Evolutionary conservation across 2,797 vertebrate species (phyloP).

Genomic region (Mus caroli): DNA sequence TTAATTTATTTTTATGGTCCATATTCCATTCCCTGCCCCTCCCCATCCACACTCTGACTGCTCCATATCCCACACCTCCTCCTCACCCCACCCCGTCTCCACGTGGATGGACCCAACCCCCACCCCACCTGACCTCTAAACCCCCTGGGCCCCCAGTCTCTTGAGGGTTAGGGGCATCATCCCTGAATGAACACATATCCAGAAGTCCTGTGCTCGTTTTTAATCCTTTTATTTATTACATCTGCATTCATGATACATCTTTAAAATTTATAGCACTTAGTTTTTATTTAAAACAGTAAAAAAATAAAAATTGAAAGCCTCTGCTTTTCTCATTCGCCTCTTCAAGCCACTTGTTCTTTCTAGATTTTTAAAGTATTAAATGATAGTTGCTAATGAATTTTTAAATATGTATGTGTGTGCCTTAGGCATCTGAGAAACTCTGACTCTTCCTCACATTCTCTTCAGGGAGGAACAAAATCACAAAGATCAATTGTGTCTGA

Average conservation of each 20-base stretch:
- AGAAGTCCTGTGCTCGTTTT: not conserved
- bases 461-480: not conserved
- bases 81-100: too few relatives aligned
- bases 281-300: not conserved
- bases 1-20: too few relatives aligned
- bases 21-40: too few relatives aligned
- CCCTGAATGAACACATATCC: too few relatives aligned
- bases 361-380: not conserved
- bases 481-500: slow-evolving; percentile 9
- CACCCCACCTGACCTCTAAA: too few relatives aligned
- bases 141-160: too few relatives aligned
- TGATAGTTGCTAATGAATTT: not conserved
- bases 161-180: too few relatives aligned
- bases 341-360: not conserved
- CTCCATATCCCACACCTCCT: too few relatives aligned
- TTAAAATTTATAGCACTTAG: not conserved
- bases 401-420: not conserved
- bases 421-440: not conserved
- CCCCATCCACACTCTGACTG: too few relatives aligned
- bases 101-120: too few relatives aligned
- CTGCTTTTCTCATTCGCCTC: not conserved
- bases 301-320: not conserved
- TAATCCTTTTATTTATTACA: not conserved
- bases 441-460: not conserved
- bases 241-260: not conserved